A percentile compares a stretch with the other conserved stretches of the same genome.
These are phyloP conservation scores for Cariama cristata DNA, from an alignment of 2,113 vertebrate species.

Conservation along the genomic window DNA sequence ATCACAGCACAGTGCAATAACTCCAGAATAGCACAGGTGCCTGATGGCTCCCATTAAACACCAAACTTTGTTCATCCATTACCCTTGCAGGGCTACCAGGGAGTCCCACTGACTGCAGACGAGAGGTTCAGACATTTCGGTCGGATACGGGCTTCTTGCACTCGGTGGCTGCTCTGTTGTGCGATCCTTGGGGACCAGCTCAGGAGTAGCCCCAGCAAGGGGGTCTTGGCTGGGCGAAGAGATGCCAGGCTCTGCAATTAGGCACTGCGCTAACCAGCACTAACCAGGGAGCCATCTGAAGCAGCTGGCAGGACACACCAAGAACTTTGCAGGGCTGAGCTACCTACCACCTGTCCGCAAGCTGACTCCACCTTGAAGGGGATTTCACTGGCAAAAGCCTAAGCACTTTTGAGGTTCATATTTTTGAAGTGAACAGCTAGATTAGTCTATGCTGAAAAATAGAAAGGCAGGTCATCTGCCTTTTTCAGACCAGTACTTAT, in stretches of 20 bases:
- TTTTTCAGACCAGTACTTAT: not conserved
- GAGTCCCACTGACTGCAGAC: accelerated
- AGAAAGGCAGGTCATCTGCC: not conserved
- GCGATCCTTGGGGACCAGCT: not conserved
- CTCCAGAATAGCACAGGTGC: not conserved
- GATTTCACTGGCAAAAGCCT: not conserved
- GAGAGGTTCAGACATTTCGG: accelerated
- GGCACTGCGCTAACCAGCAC: accelerated
- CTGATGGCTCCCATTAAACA: not conserved
- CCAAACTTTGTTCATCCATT: not conserved
- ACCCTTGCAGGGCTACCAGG: not conserved
- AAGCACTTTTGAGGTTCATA: not conserved
- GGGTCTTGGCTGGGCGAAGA: accelerated
- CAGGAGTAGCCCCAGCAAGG: too few species aligned
- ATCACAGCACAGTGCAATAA: not conserved
- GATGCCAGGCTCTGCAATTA: not conserved
- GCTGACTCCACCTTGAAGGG: not conserved
- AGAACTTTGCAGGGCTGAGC: not conserved
- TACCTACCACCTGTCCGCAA: not conserved
- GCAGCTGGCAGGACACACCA: not conserved
- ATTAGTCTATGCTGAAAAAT: not conserved
- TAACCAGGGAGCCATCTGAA: not conserved
- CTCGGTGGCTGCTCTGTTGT: not conserved
- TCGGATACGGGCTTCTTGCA: accelerated
- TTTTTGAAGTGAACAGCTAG: not conserved